These are phyloP conservation scores for Bovichtus variegatus DNA, from an alignment of 2,797 vertebrate genomes.

Conservation along the genomic window DNA sequence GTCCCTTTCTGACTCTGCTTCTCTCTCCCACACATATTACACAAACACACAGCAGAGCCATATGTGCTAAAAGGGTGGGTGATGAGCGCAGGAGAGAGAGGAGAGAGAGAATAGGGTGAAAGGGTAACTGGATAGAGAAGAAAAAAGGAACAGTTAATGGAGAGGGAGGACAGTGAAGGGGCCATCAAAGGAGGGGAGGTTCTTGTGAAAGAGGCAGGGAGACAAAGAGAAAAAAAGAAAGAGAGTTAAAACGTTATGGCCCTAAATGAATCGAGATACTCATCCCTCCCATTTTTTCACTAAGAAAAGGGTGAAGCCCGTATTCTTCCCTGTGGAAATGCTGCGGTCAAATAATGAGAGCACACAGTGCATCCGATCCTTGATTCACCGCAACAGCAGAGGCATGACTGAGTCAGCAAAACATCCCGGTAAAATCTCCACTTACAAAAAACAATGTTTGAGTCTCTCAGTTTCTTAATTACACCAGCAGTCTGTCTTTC, in stretches of 20 bases:
- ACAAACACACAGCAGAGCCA: slow-evolving; percentile 26
- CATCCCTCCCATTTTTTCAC: slow-evolving; percentile 10
- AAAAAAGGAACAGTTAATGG: slow-evolving; percentile 46
- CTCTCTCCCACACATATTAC: slow-evolving; percentile 22
- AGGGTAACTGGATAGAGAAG: slow-evolving; percentile 50
- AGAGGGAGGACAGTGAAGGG: slow-evolving; percentile 40
- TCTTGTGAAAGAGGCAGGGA: slow-evolving; percentile 21
- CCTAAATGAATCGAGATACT: slow-evolving; percentile 13
- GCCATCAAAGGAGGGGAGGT: slow-evolving; percentile 28
- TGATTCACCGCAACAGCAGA: slow-evolving; percentile 10
- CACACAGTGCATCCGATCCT: slow-evolving; percentile 10
- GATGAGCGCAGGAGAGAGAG: slow-evolving; percentile 14
- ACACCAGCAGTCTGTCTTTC: slow-evolving; percentile 6
- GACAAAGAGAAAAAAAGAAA: not conserved
- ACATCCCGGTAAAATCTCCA: slow-evolving; percentile 18
- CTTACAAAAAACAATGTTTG: not conserved
- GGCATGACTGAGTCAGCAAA: slow-evolving; percentile 1
- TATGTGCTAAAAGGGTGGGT: not conserved
- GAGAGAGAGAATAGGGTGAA: slow-evolving; percentile 43
- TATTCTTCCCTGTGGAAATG: slow-evolving; percentile 32
- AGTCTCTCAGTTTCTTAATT: slow-evolving; percentile 32
- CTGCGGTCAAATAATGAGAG: slow-evolving; percentile 30
- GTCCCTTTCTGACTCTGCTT: slow-evolving; percentile 15
- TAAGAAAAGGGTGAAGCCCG: slow-evolving; percentile 27
- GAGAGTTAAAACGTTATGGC: slow-evolving; percentile 22